phyloP scores from a whole-genome alignment of 2,888 invertebrate species.

The Alsophila aescularia region DNA sequence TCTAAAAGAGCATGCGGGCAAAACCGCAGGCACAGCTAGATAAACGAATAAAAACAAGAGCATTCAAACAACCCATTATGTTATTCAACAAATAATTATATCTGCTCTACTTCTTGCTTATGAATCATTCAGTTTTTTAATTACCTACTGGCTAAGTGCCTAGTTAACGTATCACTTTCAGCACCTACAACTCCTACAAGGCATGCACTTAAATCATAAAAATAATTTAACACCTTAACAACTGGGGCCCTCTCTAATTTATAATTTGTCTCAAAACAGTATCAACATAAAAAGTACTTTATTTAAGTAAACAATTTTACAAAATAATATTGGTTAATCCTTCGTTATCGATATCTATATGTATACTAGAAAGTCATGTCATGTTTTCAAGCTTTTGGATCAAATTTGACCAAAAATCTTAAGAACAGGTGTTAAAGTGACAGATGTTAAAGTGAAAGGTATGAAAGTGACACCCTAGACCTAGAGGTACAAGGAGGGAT shows the following conservation, averaged over 20 bases:
- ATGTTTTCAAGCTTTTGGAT: no score
- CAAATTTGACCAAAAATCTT: no score
- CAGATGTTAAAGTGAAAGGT: no score
- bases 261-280: background rate
- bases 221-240: background rate
- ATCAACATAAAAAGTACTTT: background rate
- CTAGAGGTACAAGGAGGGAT: no score
- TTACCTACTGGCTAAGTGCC: conserved; percentile 6
- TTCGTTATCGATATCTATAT: no score
- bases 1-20: no score
- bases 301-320: no score
- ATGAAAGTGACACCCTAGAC: no score
- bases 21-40: no score
- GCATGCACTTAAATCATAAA: background rate
- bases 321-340: no score
- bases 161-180: conserved; percentile 5
- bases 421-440: no score
- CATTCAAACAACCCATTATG: background rate
- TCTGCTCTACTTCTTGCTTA: background rate
- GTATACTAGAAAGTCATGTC: no score
- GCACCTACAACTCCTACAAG: background rate
- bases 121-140: conserved; percentile 12
- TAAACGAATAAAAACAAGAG: background rate
- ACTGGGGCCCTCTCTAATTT: conserved; percentile 2
- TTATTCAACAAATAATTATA: background rate